Conservation (phyloP, 2,113 vertebrate genomes). For the Larimichthys crocea region DNA sequence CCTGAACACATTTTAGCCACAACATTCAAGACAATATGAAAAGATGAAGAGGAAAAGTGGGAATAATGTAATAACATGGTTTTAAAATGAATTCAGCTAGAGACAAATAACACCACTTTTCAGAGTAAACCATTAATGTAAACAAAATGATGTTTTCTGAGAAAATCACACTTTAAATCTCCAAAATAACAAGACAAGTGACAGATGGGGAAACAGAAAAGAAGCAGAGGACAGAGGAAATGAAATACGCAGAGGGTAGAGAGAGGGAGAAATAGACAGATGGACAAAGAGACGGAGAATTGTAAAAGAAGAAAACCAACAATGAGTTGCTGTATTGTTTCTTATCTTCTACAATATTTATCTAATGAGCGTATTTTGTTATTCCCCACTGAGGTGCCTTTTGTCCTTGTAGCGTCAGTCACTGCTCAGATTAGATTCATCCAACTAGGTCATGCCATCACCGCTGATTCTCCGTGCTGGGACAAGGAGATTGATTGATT, state of each 20-base stretch:
- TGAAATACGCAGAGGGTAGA: background rate
- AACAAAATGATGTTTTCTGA: constrained; percentile 16
- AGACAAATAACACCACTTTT: background rate
- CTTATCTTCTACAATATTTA: constrained; percentile 52
- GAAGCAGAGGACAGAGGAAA: constrained; percentile 8
- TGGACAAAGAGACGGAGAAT: constrained; percentile 5
- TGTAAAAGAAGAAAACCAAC: constrained; percentile 31
- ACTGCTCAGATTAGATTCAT: constrained; percentile 72
- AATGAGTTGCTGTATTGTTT: constrained; percentile 35
- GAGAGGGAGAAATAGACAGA: constrained; percentile 16
- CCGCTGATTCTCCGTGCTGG: constrained; percentile 56
- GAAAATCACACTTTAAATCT: constrained; percentile 11
- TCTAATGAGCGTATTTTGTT: constrained; percentile 61
- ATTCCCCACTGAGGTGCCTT: constrained; percentile 32
- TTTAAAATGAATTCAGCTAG: background rate
- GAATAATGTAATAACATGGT: background rate
- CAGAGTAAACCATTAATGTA: background rate
- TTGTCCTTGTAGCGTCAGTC: constrained; percentile 70
- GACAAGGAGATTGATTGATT: constrained; percentile 78
- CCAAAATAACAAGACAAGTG: constrained; percentile 6
- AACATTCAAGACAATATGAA: background rate
- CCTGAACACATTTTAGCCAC: background rate
- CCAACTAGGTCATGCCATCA: constrained; percentile 67
- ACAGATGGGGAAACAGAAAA: constrained; percentile 9
- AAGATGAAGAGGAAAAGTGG: background rate